phyloP scores from a whole-genome alignment of 2,113 vertebrate genomes.

The Tachuris rubrigastra region DNA sequence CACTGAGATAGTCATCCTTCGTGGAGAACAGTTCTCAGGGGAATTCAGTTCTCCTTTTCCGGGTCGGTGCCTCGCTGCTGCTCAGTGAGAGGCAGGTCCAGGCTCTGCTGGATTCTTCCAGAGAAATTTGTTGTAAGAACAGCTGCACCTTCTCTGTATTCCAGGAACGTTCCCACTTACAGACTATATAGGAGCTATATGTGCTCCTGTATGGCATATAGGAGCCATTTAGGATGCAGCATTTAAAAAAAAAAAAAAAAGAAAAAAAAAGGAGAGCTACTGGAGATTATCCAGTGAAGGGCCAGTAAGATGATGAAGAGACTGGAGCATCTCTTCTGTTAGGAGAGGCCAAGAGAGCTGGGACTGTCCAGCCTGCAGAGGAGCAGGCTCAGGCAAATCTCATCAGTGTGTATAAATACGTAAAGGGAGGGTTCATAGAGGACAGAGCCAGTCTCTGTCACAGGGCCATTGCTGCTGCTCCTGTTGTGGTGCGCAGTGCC shows the following conservation, averaged over 20 bases:
- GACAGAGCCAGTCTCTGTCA: neutral
- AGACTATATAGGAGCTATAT: fast-evolving
- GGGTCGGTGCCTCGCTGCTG: neutral
- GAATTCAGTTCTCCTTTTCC: no score
- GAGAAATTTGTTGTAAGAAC: no score
- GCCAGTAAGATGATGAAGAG: neutral
- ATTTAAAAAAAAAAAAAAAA: neutral
- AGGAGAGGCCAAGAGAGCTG: neutral
- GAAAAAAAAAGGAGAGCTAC: neutral
- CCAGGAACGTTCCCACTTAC: fast-evolving
- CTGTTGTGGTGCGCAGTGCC: neutral
- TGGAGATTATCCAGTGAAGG: neutral
- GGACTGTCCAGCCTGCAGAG: neutral
- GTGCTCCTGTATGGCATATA: neutral
- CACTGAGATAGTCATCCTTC: fast-evolving
- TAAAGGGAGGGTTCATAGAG: neutral
- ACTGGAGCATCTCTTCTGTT: neutral
- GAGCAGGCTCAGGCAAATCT: neutral
- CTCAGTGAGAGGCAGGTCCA: fast-evolving
- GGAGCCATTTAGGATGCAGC: neutral
- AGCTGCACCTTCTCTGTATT: neutral
- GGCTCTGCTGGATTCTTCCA: neutral
- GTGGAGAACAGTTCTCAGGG: no score
- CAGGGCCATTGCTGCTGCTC: neutral
- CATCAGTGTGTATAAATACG: no score